phyloP scores from a whole-genome alignment of 2,113 vertebrate genomes.

The Carassius auratus region DNA sequence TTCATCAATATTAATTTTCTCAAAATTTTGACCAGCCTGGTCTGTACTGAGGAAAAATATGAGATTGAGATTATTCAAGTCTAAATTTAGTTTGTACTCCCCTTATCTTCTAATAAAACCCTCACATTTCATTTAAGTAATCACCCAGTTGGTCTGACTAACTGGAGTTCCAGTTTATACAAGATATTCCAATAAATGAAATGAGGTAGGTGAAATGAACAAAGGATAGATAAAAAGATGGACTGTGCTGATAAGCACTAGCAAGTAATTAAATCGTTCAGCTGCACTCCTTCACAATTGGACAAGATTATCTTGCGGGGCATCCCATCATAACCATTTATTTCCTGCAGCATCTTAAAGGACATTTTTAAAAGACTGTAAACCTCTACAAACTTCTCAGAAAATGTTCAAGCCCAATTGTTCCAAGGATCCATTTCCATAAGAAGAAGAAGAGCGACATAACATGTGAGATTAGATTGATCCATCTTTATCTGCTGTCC shows the following conservation, averaged over 20 bases:
- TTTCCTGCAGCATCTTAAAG: slow-evolving; percentile 38
- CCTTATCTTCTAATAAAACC: slow-evolving; percentile 12
- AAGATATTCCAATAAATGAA: slow-evolving; percentile 28
- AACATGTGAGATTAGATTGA: slow-evolving; percentile 5
- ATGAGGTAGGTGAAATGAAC: slow-evolving; percentile 6
- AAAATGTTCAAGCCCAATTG: slow-evolving; percentile 13
- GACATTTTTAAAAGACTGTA: not conserved
- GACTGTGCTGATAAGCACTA: not conserved
- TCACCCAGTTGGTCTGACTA: slow-evolving; percentile 28
- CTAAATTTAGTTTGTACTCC: not conserved
- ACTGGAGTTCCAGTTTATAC: slow-evolving; percentile 35
- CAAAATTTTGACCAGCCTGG: not conserved
- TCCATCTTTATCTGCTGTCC: slow-evolving; percentile 2
- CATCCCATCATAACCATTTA: slow-evolving; percentile 20
- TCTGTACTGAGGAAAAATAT: not conserved
- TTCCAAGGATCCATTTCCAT: not conserved
- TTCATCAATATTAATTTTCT: not conserved
- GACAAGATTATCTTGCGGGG: slow-evolving; percentile 8
- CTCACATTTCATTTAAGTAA: slow-evolving; percentile 28
- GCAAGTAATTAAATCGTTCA: slow-evolving; percentile 37
- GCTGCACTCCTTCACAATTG: not conserved
- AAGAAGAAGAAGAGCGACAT: slow-evolving; percentile 5
- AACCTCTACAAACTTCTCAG: slow-evolving; percentile 10
- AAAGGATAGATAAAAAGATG: slow-evolving; percentile 33
- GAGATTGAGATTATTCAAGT: not conserved